A percentile compares a stretch with the other conserved stretches of the same genome.
These are phyloP conservation scores for Drosophila mulleri DNA, from an alignment of 2,888 invertebrate species.

Conservation along the genomic window DNA sequence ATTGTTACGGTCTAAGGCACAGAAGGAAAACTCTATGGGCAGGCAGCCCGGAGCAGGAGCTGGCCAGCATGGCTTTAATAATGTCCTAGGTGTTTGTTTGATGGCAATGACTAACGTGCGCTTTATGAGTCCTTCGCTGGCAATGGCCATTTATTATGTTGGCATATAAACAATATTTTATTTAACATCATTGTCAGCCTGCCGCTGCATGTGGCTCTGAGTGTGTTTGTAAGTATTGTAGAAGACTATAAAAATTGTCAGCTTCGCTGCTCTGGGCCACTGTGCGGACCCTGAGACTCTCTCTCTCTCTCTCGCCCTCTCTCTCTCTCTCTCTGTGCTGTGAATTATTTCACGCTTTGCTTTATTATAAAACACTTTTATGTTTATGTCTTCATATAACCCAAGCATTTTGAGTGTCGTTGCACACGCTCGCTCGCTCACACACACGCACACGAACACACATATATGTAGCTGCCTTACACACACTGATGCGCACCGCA, in stretches of 20 bases:
- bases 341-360: conserved; percentile 81
- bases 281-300: conserved; percentile 31
- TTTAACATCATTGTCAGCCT: conserved; percentile 76
- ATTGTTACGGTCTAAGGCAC: conserved; percentile 63
- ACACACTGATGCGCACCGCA: conserved; percentile 20
- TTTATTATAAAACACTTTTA: conserved; percentile 82
- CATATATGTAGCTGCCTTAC: neutral
- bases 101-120: conserved; percentile 60
- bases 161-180: conserved; percentile 79
- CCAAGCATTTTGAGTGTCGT: conserved; percentile 71
- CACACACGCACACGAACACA: conserved; percentile 14
- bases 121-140: conserved; percentile 67
- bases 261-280: conserved; percentile 62
- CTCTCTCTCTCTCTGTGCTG: conserved; percentile 40
- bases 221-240: conserved; percentile 14
- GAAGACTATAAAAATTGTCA: conserved; percentile 79
- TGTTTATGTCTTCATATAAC: conserved; percentile 80
- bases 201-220: conserved; percentile 3
- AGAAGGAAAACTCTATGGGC: conserved; percentile 1
- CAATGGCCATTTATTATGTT: conserved; percentile 77
- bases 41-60: conserved; percentile 2
- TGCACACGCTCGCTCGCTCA: conserved; percentile 20
- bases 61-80: conserved; percentile 43
- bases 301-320: conserved; percentile 38
- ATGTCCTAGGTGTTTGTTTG: conserved; percentile 64